A percentile compares a stretch with the other conserved stretches of the same genome.
phyloP scores from a whole-genome alignment of 1,140 invertebrate genomes.

The Meloidogyne hapla region DNA sequence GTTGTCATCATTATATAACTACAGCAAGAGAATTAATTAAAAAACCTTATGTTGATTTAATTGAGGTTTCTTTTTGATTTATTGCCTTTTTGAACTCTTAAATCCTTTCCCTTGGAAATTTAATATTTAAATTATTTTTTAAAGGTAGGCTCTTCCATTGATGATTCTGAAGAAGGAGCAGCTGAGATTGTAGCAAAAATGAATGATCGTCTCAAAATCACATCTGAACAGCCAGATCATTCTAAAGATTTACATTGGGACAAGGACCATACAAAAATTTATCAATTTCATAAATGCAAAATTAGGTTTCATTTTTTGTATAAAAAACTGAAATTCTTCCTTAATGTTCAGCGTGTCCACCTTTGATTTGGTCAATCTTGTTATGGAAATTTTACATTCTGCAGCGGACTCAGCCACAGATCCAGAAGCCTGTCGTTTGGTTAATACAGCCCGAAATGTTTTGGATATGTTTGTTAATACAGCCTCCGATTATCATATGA shows the following conservation, averaged over 20 bases:
- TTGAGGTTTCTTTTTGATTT: slow-evolving; percentile 20
- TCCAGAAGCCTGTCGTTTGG: slow-evolving; percentile 38
- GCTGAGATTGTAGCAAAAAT: slow-evolving; percentile 19
- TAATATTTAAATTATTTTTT: neutral
- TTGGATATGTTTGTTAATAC: slow-evolving; percentile 39
- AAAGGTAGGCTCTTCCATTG: slow-evolving; percentile 24
- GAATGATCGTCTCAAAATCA: slow-evolving; percentile 34
- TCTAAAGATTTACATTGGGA: slow-evolving; percentile 13
- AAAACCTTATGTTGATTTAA: slow-evolving; percentile 40
- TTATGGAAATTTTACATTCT: slow-evolving; percentile 32
- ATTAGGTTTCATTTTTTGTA: slow-evolving; percentile 32
- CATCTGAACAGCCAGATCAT: neutral
- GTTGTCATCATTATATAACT: slow-evolving; percentile 36
- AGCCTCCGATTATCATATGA: slow-evolving; percentile 41
- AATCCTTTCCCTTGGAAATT: neutral
- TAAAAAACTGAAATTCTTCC: neutral
- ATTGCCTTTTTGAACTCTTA: slow-evolving; percentile 12
- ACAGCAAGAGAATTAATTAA: slow-evolving; percentile 36
- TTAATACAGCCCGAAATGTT: slow-evolving; percentile 43
- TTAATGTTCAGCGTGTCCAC: slow-evolving; percentile 35
- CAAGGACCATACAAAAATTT: slow-evolving; percentile 32
- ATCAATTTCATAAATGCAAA: slow-evolving; percentile 43
- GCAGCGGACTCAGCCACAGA: slow-evolving; percentile 36
- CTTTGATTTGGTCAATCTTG: slow-evolving; percentile 36
- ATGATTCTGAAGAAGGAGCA: slow-evolving; percentile 21